Percentiles rank a stretch among this genome's conserved stretches.
phyloP scores from a whole-genome alignment of 2,113 vertebrate genomes.

The Rhagologus leucostigma region DNA sequence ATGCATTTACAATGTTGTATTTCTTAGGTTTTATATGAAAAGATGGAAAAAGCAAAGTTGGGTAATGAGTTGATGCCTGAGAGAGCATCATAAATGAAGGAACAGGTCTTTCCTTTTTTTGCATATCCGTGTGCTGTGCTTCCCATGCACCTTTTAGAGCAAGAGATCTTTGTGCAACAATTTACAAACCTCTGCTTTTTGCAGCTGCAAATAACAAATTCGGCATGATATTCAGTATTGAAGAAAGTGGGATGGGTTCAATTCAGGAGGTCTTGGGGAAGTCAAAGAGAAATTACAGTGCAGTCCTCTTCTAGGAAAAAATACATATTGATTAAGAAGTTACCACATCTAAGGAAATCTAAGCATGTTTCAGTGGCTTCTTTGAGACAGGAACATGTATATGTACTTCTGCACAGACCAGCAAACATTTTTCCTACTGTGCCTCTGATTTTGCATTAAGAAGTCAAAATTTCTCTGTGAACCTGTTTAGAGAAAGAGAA shows the following conservation, averaged over 20 bases:
- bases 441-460: not conserved
- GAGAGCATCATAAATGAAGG: not conserved
- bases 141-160: not conserved
- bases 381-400: not conserved
- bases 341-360: not conserved
- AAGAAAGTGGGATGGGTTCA: not conserved
- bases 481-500: not conserved
- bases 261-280: not conserved
- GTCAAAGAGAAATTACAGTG: not conserved
- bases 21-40: not conserved
- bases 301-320: not conserved
- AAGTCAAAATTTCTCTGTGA: not conserved
- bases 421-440: not conserved
- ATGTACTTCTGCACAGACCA: not conserved
- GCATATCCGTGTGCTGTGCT: accelerated
- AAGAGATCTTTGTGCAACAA: not conserved
- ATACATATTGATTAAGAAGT: not conserved
- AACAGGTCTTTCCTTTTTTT: not conserved
- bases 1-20: not conserved
- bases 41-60: not conserved
- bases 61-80: not conserved
- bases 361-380: not conserved
- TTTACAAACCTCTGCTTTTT: not conserved
- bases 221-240: not conserved
- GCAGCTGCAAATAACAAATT: not conserved